Percentiles rank a stretch among this genome's conserved stretches.
Evolutionary conservation across 2,113 vertebrate genomes (phyloP).

Genomic region (Ailurus styani): DNA sequence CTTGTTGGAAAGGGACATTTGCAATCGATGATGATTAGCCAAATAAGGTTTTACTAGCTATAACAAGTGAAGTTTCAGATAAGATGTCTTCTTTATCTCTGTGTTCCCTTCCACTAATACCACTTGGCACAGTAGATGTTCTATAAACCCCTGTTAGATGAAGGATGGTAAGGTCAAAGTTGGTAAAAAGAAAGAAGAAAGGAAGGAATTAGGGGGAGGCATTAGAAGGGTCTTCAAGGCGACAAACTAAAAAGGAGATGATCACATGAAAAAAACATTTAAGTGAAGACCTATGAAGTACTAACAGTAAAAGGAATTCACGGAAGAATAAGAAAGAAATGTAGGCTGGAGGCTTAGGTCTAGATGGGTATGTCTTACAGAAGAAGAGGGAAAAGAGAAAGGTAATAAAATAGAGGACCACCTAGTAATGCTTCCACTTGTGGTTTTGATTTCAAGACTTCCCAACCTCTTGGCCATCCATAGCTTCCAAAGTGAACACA

Average conservation of each 20-base stretch:
- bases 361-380: background rate
- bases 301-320: background rate
- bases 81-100: background rate
- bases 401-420: background rate
- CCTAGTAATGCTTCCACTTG: background rate
- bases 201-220: background rate
- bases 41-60: background rate
- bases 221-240: background rate
- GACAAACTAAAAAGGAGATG: background rate
- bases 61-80: background rate
- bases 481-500: background rate
- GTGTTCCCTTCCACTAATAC: background rate
- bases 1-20: background rate
- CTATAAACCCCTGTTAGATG: background rate
- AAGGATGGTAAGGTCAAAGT: background rate
- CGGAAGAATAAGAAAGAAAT: background rate
- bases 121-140: background rate
- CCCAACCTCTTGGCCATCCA: background rate
- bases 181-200: background rate
- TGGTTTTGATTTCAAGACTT: conserved; percentile 20
- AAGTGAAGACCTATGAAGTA: background rate
- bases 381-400: background rate
- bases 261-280: background rate
- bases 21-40: background rate
- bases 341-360: background rate